Evolutionary conservation across 2,797 vertebrate genomes (phyloP).

Genomic region (Psittacula echo): DNA sequence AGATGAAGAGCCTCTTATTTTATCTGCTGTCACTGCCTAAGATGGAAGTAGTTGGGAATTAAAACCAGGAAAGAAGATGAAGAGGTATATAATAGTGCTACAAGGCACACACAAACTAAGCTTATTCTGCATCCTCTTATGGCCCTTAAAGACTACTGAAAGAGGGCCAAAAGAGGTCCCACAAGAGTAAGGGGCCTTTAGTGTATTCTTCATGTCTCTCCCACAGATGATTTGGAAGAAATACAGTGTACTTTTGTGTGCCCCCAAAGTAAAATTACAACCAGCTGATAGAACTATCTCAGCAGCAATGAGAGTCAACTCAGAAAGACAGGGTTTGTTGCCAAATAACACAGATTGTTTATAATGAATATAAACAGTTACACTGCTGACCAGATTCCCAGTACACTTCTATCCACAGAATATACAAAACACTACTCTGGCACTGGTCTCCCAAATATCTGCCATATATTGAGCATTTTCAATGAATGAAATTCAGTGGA

Average conservation of each 20-base stretch:
- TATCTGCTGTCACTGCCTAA: not conserved
- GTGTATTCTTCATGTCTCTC: slow-evolving; percentile 63
- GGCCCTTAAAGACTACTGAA: slow-evolving; percentile 5
- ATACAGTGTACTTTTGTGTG: slow-evolving; percentile 64
- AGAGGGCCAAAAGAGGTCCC: slow-evolving; percentile 29
- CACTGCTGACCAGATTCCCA: slow-evolving; percentile 70
- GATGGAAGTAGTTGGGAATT: not conserved
- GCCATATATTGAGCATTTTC: slow-evolving; percentile 40
- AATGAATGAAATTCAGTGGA: slow-evolving; percentile 29
- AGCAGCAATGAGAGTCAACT: slow-evolving; percentile 50
- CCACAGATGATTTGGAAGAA: slow-evolving; percentile 69
- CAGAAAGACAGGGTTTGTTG: slow-evolving; percentile 64
- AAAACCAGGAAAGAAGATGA: not conserved
- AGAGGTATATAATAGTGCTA: not conserved
- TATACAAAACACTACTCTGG: slow-evolving; percentile 57
- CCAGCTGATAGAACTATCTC: slow-evolving; percentile 70
- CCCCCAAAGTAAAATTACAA: slow-evolving; percentile 71
- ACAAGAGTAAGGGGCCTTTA: slow-evolving; percentile 12
- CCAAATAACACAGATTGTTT: slow-evolving; percentile 74
- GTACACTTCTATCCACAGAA: slow-evolving; percentile 56
- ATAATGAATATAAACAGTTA: slow-evolving; percentile 75
- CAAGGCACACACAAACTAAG: not conserved
- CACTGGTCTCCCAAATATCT: slow-evolving; percentile 56
- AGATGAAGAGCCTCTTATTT: not conserved
- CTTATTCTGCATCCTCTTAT: slow-evolving; percentile 1